These are phyloP conservation scores for Hypothenemus hampei DNA, from an alignment of 1,140 invertebrate genomes.

Conservation along the genomic window DNA sequence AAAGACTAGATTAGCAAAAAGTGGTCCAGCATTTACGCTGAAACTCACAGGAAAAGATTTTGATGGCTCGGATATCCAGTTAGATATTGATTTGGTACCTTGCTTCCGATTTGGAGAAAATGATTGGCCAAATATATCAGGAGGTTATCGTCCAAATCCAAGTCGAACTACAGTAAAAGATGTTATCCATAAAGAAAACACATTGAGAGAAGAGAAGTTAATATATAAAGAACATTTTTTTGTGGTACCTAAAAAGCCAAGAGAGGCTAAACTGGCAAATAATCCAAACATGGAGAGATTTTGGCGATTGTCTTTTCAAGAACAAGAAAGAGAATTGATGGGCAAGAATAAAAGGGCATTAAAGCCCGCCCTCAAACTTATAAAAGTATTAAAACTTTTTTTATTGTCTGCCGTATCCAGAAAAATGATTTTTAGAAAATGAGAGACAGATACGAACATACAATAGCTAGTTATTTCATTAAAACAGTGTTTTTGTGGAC, in stretches of 20 bases:
- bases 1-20: conserved; percentile 18
- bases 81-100: conserved; percentile 42
- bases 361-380: conserved; percentile 36
- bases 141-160: conserved; percentile 26
- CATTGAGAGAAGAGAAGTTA: no score
- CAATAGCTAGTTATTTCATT: conserved; percentile 51
- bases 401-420: conserved; percentile 12
- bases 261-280: background rate
- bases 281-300: conserved; percentile 14
- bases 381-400: conserved; percentile 42
- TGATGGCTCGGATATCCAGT: conserved; percentile 10
- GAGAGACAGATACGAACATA: conserved; percentile 44
- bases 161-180: background rate
- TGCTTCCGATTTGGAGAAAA: conserved; percentile 35
- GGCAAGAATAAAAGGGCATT: conserved; percentile 17
- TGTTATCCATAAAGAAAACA: no score
- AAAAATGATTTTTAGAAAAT: conserved; percentile 42
- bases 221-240: conserved; percentile 28
- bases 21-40: conserved; percentile 40
- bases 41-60: conserved; percentile 27
- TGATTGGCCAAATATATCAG: conserved; percentile 32
- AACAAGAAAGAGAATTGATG: conserved; percentile 38
- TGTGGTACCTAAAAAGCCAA: conserved; percentile 32
- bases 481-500: conserved; percentile 51
- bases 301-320: conserved; percentile 42